Base-by-base conservation (phyloP, 1,140 invertebrate genomes). In the Cotesia typhae region DNA sequence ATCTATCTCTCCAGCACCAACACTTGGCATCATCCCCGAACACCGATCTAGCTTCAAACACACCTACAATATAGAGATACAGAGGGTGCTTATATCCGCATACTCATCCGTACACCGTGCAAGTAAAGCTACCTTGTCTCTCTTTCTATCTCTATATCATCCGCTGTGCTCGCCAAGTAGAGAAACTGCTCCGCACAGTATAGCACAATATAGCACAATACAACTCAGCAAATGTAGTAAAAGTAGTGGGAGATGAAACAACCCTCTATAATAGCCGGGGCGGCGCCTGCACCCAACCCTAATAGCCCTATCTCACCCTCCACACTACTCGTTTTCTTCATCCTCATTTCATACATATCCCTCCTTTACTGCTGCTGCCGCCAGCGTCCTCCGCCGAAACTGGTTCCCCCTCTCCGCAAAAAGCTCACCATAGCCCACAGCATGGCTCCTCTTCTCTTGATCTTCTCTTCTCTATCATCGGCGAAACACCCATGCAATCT, bases 221-320 rank as follows among this genome's bases (percentile, higher is more conserved):
- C 28, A 10, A 47, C 41, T 35, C 52, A 53, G 12, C 52, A 59
- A 37, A 55, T 10, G 65, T 53, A 51, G 47, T 14, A 57, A 61
- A 12, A 68, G 67, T 37, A 68, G 60, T 60, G 60, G 70, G 37
- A 55, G 64, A 6, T 66, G 64, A 72, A 72, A 72, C 70, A 72
- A 72, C 70, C 70, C 64, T 72, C 70, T 67, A 67, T 67, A 72
- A 72, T 72, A 72, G 70, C 70, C 37, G 78, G 80, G 51, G 66
- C 61, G 57, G 41, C 20, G 52, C 67, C 80, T 53, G 59, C 78
- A 84, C 79, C 82, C 82, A 82, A 80, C 83, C 83, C 85, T 85
- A 84, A 85, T 86, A 85, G 84, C 81, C 83, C 80, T 81, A 84
- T 83, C 82, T 84, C 83, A 81, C 79, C 81, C 77, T 47, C 41